Conservation (phyloP, 2,888 invertebrate species). For the Incurvaria masculella region DNA sequence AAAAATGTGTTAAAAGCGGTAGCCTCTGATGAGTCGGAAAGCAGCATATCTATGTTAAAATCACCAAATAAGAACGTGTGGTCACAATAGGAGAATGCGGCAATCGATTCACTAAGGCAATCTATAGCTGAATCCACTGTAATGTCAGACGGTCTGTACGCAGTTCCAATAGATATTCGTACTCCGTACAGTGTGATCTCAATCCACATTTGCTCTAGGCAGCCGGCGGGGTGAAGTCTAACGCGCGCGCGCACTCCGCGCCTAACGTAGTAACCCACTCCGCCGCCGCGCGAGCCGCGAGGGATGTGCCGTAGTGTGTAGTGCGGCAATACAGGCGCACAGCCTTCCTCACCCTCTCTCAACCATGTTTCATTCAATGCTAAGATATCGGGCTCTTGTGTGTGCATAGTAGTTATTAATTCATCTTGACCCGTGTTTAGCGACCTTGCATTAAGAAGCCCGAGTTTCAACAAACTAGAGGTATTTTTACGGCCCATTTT, state of each 20-base stretch:
- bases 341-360: slow-evolving; percentile 1
- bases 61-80: slow-evolving; percentile 1
- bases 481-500: no score
- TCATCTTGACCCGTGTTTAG: slow-evolving; percentile 3
- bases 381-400: slow-evolving; percentile 2
- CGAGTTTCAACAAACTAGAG: no score
- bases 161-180: slow-evolving; percentile 2
- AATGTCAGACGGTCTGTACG: neutral
- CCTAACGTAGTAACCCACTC: slow-evolving; percentile 2
- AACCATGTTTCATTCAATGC: slow-evolving; percentile 5
- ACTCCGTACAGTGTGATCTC: no score
- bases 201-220: no score
- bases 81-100: neutral
- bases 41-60: no score
- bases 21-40: neutral
- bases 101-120: slow-evolving; percentile 1
- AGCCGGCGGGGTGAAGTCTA: neutral
- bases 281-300: neutral
- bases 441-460: slow-evolving; percentile 3
- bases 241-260: neutral
- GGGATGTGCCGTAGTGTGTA: neutral
- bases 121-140: slow-evolving; percentile 1
- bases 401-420: neutral
- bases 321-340: neutral
- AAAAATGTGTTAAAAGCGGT: slow-evolving; percentile 1